Evolutionary conservation across 1,140 invertebrate genomes (phyloP), one percentile per base, ranked within the genome.

Genomic region (Apis mellifera): DNA sequence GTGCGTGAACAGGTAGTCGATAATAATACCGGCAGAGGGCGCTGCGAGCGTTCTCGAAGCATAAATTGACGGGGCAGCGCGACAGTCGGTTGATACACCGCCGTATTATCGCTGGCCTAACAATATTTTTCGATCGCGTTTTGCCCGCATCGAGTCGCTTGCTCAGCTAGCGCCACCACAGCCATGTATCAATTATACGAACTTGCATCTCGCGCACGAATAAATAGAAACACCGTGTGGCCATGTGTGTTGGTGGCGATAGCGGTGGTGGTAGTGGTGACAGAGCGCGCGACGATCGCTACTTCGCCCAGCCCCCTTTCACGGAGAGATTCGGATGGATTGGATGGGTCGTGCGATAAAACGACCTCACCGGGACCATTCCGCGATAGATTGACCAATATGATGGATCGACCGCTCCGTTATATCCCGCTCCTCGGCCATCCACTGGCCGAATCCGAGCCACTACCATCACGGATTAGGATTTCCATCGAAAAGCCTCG

Each of bases 111-210:
- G 77, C 55, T 48, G 72, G 57, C 62, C 82, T 75, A 86, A 87
- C 81, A 81, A 73, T 62, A 69, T 78, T 71, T 80, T 72, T 77
- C 64, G 73, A 2, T 32, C 32, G 32, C 70, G 60, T 13, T 66
- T 78, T 19, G 62, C 32, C 50, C 23, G 69, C 69, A 60, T 70
- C 76, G 75, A 42, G 72, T 60, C 73, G 77, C 85, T 80, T 80
- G 86, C 68, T 84, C 85, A 84, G 85, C 72, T 59, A 42, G 4
- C 5, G 32, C 74, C 19, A 57, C 32, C 60, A 1, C 1, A 54
- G 52, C 84, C 60, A 68, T 78, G 82, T 80, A 87, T 87, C 84
- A 87, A 87, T 87, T 87, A 87, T 74, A 60, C 69, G 81, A 69
- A 64, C 62, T 73, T 68, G 55, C 65, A 62, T 78, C 32, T 42